phyloP scores from a whole-genome alignment of 2,888 invertebrate genomes.

The Poecilobothrus nobilitatus region DNA sequence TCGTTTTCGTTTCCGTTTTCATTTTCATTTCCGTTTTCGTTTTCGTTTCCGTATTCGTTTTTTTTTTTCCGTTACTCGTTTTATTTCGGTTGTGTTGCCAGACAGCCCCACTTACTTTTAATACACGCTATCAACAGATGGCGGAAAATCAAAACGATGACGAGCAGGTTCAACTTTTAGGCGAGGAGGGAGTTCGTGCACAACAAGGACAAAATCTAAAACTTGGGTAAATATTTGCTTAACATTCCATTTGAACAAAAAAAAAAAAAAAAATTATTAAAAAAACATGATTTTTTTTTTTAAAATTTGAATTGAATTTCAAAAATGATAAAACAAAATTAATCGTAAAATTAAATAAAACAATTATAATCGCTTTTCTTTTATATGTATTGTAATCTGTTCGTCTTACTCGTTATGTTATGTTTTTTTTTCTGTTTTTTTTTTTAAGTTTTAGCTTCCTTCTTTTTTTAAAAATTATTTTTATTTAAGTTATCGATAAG shows the following conservation, averaged over 20 bases:
- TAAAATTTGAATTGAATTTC: not conserved
- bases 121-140: conserved; percentile 64
- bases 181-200: conserved; percentile 91
- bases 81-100: conserved; percentile 48
- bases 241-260: conserved; percentile 16
- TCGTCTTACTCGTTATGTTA: not conserved
- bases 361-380: not conserved
- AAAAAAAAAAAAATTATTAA: conserved; percentile 20
- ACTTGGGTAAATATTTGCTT: conserved; percentile 75
- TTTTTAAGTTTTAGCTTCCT: not conserved
- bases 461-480: no score
- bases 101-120: conserved; percentile 51
- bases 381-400: not conserved
- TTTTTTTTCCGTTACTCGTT: not conserved
- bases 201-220: conserved; percentile 83
- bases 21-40: not conserved
- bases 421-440: not conserved
- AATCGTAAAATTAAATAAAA: not conserved
- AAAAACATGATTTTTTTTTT: conserved; percentile 4
- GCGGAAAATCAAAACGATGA: conserved; percentile 93
- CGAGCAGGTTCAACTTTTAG: conserved; percentile 91
- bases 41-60: not conserved
- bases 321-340: not conserved
- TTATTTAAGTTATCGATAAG: no score
- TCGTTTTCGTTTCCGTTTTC: not conserved